Evolutionary conservation across 2,797 vertebrate species (phyloP).

Genomic region (Gephyroberyx darwinii): DNA sequence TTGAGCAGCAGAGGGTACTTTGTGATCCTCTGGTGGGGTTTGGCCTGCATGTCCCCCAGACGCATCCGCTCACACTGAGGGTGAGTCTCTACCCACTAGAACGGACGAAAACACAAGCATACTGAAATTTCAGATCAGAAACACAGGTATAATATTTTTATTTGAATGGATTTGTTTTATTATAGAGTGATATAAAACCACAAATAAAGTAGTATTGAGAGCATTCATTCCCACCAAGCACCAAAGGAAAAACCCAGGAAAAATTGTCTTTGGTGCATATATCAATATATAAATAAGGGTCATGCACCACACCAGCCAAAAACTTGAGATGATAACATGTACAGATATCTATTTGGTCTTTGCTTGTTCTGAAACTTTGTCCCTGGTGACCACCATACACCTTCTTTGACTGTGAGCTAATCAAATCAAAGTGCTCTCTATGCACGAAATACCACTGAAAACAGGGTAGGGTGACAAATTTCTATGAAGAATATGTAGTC

Average conservation of each 20-base stretch:
- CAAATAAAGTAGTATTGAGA: neutral
- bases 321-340: no score
- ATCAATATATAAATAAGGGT: no score
- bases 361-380: no score
- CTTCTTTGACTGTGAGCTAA: no score
- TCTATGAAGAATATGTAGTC: neutral
- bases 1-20: constrained; percentile 88
- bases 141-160: neutral
- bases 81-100: constrained; percentile 88
- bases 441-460: neutral
- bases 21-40: constrained; percentile 88
- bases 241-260: no score
- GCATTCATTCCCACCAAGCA: no score
- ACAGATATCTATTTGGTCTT: no score
- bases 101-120: constrained; percentile 8
- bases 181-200: neutral
- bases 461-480: neutral
- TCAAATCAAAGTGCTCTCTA: no score
- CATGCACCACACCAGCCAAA: neutral
- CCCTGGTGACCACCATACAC: no score
- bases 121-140: neutral
- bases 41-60: constrained; percentile 87
- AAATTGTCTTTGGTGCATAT: no score
- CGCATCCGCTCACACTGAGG: constrained; percentile 83
- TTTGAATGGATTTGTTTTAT: neutral